Evolutionary conservation across 2,797 vertebrate genomes (phyloP).

Genomic region (Spinus olivaceus): DNA sequence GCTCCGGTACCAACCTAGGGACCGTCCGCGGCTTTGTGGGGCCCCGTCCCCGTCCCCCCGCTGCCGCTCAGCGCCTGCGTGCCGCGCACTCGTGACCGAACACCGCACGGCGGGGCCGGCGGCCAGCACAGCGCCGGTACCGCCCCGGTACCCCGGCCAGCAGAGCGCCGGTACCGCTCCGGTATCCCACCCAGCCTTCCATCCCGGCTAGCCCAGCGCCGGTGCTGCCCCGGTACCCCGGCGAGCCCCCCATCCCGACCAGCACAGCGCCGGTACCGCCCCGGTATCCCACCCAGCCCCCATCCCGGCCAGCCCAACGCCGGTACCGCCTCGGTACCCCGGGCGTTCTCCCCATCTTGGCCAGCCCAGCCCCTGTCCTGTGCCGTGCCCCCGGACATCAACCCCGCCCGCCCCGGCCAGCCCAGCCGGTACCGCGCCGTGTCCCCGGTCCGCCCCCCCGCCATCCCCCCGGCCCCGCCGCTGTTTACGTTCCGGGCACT

Average conservation of each 20-base stretch:
- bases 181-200: not conserved
- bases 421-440: not conserved
- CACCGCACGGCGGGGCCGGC: conserved; percentile 11
- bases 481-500: conserved; percentile 88
- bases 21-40: not conserved
- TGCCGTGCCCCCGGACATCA: not conserved
- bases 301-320: not conserved
- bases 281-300: not conserved
- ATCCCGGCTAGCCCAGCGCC: not conserved
- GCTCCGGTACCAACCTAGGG: not conserved
- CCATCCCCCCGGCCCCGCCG: conserved; percentile 26
- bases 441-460: not conserved
- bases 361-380: not conserved
- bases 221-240: not conserved
- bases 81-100: conserved; percentile 34
- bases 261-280: not conserved
- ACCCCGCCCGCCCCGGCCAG: not conserved
- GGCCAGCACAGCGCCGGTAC: not conserved
- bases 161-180: not conserved
- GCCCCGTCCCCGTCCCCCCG: not conserved
- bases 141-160: not conserved
- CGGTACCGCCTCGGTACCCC: not conserved
- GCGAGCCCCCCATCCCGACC: not conserved
- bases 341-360: not conserved
- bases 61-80: conserved; percentile 26